phyloP scores from a whole-genome alignment of 2,113 vertebrate species.

The Octodon degus region DNA sequence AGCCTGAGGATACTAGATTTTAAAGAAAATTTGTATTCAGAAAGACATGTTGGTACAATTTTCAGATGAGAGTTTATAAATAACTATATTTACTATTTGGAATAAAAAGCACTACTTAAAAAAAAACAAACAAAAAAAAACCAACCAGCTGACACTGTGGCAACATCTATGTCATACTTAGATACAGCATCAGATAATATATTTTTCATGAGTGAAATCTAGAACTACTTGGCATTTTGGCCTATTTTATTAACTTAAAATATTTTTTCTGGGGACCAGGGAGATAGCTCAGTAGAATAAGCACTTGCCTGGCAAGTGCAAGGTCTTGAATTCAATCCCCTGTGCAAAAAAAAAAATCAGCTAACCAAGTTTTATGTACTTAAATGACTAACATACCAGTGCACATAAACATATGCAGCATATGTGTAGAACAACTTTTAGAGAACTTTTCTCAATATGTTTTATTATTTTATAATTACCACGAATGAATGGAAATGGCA shows the following conservation, averaged over 20 bases:
- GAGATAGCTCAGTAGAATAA: no score
- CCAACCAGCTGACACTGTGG: neutral
- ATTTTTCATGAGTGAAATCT: neutral
- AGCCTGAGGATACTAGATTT: neutral
- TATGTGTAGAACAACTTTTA: neutral
- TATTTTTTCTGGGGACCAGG: neutral
- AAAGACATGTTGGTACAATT: neutral
- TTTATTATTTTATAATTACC: constrained; percentile 36
- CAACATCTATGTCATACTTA: neutral
- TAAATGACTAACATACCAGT: constrained; percentile 13
- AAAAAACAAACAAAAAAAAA: neutral
- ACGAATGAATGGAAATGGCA: neutral
- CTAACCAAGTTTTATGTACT: neutral
- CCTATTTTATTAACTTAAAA: constrained; percentile 24
- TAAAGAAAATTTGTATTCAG: neutral
- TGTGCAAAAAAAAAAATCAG: no score
- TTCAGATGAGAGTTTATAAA: neutral
- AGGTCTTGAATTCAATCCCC: no score
- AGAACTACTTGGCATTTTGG: neutral
- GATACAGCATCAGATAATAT: neutral
- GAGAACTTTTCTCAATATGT: neutral
- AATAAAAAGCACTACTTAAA: neutral
- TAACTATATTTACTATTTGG: neutral
- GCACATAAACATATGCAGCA: neutral
- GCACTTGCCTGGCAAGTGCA: no score